These are phyloP conservation scores for Capitulum mitella DNA, from an alignment of 2,888 invertebrate genomes.

Conservation along the genomic window DNA sequence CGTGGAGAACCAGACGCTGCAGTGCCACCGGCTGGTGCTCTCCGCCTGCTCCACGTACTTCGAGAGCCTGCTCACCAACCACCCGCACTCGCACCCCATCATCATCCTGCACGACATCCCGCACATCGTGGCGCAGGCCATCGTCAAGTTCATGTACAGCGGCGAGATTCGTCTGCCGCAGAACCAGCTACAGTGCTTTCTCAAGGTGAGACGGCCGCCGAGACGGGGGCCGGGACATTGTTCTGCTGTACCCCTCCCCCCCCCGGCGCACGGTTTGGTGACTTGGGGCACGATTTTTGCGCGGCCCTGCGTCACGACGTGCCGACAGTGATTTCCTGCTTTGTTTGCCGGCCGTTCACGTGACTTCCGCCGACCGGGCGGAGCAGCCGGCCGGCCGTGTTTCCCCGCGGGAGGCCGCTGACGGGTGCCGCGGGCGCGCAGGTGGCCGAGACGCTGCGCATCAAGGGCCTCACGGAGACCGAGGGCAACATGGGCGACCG, in stretches of 20 bases:
- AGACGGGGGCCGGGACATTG: background rate
- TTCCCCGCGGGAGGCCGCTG: no score
- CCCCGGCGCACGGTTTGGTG: no score
- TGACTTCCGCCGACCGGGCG: no score
- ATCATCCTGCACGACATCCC: slow-evolving; percentile 24
- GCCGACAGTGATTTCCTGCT: no score
- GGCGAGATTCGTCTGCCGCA: slow-evolving; percentile 24
- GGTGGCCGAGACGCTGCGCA: slow-evolving; percentile 21
- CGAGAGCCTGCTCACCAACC: slow-evolving; percentile 1
- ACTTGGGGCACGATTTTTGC: no score
- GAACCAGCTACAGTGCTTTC: slow-evolving; percentile 24
- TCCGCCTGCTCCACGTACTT: slow-evolving; percentile 25
- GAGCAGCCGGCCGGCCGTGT: no score
- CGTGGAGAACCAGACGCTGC: slow-evolving; percentile 6
- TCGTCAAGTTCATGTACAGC: slow-evolving; percentile 26
- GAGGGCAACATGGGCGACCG: background rate
- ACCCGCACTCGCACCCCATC: slow-evolving; percentile 18
- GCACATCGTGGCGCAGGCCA: background rate
- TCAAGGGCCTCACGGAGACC: slow-evolving; percentile 20
- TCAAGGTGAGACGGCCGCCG: background rate
- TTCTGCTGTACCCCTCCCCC: no score
- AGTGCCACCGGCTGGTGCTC: slow-evolving; percentile 21
- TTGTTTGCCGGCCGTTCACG: no score
- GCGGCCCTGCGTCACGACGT: no score
- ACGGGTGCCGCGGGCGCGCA: no score